These are phyloP conservation scores for Ictidomys tridecemlineatus DNA, from an alignment of 2,113 vertebrate genomes.

Conservation along the genomic window DNA sequence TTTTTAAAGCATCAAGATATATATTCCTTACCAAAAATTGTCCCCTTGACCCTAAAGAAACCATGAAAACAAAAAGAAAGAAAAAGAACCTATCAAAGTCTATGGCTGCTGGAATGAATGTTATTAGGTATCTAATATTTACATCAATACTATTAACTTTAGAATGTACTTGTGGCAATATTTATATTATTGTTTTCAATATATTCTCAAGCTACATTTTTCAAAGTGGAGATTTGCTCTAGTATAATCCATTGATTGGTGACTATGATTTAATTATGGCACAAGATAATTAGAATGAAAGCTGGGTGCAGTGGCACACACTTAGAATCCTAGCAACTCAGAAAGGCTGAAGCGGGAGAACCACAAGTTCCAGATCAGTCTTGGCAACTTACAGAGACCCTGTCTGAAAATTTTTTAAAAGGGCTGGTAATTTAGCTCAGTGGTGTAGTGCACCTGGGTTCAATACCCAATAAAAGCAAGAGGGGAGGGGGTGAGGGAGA, in stretches of 20 bases:
- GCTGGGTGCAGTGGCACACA: too few species aligned
- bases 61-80: not conserved
- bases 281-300: not conserved
- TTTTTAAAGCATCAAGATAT: not conserved
- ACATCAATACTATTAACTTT: not conserved
- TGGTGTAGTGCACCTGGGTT: too few species aligned
- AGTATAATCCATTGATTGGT: slow-evolving; percentile 16
- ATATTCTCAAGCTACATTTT: not conserved
- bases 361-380: too few species aligned
- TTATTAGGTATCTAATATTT: not conserved
- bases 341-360: too few species aligned
- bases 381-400: too few species aligned
- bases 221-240: not conserved
- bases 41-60: not conserved
- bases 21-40: not conserved
- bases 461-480: too few species aligned
- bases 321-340: too few species aligned
- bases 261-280: not conserved
- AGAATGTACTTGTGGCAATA: not conserved
- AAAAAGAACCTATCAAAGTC: not conserved
- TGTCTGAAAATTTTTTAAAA: too few species aligned
- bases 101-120: not conserved
- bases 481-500: too few species aligned
- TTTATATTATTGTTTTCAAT: not conserved
- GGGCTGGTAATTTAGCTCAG: too few species aligned